Base-by-base conservation (phyloP, 2,888 invertebrate species). In the Lasioglossum zephyrum region DNA sequence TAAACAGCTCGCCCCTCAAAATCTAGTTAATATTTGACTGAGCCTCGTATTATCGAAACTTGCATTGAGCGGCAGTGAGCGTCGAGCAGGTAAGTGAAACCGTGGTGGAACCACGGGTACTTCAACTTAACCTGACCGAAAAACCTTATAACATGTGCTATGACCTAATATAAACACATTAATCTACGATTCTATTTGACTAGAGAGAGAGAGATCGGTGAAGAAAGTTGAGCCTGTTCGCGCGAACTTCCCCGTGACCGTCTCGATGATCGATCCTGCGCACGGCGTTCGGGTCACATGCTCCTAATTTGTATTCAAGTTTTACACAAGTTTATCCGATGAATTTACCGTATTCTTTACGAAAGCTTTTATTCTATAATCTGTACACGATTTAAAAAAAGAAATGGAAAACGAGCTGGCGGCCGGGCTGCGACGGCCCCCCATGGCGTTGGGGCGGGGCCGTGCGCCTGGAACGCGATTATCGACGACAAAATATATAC, bases 301-400 rank as follows among this genome's bases (percentile, higher is more conserved):
- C 88, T 89, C 87, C 90, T 91, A 84, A 91, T 92, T 92, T 92
- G 77, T 91, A 90, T 92, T 92, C 73, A 69, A 92, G 81, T 83
- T 92, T 92, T 92, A 92, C 89, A 92, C 90, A 89, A 91, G 66
- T 93, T 92, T 92, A 92, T 91, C 87, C 89, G 82, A 90, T 82
- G 87, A 88, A 89, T 92, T 85, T 92, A 89, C 88, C 85, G 83
- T 89, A 92, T 92, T 89, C 89, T 91, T 89, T 91, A 89, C 84
- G 85, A 89, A 79, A 84, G 77, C 77, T 89, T 66, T 90, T 88
- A 91, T 89, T 89, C 84, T 87, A 79, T 81, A 76, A 73, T 76
- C 77, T 75, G 82, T 84, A 70, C 73, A 78, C 66, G n/a, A 41
- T 78, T 82, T 75, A 70, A 44, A 57, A 57, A 57, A n/a, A 57